Evolutionary conservation across 2,113 vertebrate genomes (phyloP), one percentile per base, ranked within the genome.

Genomic region (Actinemys pallida): DNA sequence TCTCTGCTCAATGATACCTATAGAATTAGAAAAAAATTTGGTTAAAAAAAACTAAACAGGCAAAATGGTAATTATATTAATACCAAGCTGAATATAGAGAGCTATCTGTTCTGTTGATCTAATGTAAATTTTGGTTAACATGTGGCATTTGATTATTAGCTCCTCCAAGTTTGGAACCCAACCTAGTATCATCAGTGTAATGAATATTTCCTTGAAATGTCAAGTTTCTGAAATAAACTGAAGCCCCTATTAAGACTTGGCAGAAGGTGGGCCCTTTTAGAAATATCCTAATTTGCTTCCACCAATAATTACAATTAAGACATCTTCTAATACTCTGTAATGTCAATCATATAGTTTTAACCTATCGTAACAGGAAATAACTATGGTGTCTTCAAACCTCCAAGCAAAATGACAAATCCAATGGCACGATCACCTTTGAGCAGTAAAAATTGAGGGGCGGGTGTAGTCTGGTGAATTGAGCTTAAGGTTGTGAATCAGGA

Each of bases 11-110:
- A 59, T 59, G 65, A 39, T 12, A 94, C 22, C 25, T 24, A 83
- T 87, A 90, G 50, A 19, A 59, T 90, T 92, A 95, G 88, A 5
- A 87, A 42, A 39, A 16, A 52, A 4, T 90, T 19, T 81, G 80
- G 42, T 53, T 16, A 88, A 39, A 89, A 87, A 35, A 86, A 79
- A 90, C 69, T 49, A 47, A 7, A 31, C 16, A 88, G 53, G 35
- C 47, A 42, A 85, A 91, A 88, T 24, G 7, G 4, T 53, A 84
- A 93, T 81, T 91, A 54, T 75, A 19, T 24, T 42, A 14, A 39
- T 75, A 86, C 14, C 65, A 52, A 84, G n/a, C 65, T 72, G 65
- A 2, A 86, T 9, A 45, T n/a, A 86, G 7, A 5, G 59, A 82
- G 31, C 13, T 54, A 9, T 54, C 81, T 92, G 1, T 25, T 84